Base-by-base conservation (phyloP, 2,797 vertebrate genomes). In the Mormyrops attenuatus region DNA sequence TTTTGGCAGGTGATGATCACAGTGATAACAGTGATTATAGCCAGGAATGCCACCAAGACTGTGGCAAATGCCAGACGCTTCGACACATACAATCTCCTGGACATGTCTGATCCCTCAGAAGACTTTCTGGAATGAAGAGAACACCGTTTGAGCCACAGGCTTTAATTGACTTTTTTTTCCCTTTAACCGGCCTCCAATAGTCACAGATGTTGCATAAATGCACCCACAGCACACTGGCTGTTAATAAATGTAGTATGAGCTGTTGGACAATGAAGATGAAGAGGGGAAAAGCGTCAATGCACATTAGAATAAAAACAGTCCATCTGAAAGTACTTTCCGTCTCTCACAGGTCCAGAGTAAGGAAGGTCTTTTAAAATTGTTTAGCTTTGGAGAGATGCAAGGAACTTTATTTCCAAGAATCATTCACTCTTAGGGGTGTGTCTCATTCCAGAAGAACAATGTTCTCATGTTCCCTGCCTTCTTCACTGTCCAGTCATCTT, bases 1-100 rank as follows among this genome's bases (percentile, higher is more conserved):
- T 91, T 90, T 0, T 95, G 44, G 0, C 96, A 98, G 0, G 97
- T 60, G 5, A 97, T 95, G 0, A 96, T 90, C 93, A 99, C 95
- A 0, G 95, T 93, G 0, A 98, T 34, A 63, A 97, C 95, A 89
- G 95, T 96, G 11, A 92, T 92, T 17, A 97, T 85, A 0, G 95
- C 94, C 0, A 93, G 95, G 52, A 95, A 0, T 0, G 93, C 96
- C 88, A 99, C 91, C 55, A 97, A 0, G 0, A 94, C 92, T 13
- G 93, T 95, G 88, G 92, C 88, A 0, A 93, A n/a, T 88, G 95
- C 97, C 20, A 98, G 52, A 0, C 88, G 22, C 94, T 96, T 98
- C 93, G 97, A 96, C 15, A 95, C 91, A 89, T 89, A 90, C 85
- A 95, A 92, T 30, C 94, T 95, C 2, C 94, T 96, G 0, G 94